These are phyloP conservation scores for Athene noctua DNA, from an alignment of 2,113 vertebrate species.

Conservation along the genomic window DNA sequence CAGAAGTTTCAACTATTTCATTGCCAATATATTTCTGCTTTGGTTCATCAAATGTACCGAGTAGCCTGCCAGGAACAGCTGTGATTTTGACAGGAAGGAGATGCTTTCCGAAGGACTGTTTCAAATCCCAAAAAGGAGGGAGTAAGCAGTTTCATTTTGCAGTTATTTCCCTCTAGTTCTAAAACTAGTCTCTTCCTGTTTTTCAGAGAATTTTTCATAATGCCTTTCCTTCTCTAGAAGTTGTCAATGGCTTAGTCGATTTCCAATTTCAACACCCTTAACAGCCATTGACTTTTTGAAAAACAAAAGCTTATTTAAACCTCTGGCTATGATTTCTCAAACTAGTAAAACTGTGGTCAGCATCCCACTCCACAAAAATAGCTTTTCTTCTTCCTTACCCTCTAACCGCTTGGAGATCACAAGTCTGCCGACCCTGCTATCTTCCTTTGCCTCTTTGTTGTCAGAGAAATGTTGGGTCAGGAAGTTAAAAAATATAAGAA, in stretches of 20 bases:
- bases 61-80: conserved; percentile 35
- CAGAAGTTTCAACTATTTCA: background rate
- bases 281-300: conserved; percentile 23
- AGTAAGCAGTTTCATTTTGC: background rate
- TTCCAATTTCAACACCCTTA: conserved; percentile 44
- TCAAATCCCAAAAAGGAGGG: background rate
- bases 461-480: conserved; percentile 12
- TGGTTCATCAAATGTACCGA: background rate
- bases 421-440: background rate
- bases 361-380: background rate
- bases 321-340: conserved; percentile 30
- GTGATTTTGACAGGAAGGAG: background rate
- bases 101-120: background rate
- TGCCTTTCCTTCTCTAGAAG: conserved; percentile 2
- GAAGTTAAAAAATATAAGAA: conserved; percentile 37
- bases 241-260: conserved; percentile 43
- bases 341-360: background rate
- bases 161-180: background rate
- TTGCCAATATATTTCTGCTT: background rate
- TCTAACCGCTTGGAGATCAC: background rate
- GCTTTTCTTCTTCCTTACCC: conserved; percentile 7
- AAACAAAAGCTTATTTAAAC: conserved; percentile 52
- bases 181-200: background rate
- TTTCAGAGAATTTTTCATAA: conserved; percentile 17
- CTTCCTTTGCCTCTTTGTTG: conserved; percentile 7